These are phyloP conservation scores for Steinernema hermaphroditum DNA, from an alignment of 2,888 invertebrate genomes.

Conservation along the genomic window DNA sequence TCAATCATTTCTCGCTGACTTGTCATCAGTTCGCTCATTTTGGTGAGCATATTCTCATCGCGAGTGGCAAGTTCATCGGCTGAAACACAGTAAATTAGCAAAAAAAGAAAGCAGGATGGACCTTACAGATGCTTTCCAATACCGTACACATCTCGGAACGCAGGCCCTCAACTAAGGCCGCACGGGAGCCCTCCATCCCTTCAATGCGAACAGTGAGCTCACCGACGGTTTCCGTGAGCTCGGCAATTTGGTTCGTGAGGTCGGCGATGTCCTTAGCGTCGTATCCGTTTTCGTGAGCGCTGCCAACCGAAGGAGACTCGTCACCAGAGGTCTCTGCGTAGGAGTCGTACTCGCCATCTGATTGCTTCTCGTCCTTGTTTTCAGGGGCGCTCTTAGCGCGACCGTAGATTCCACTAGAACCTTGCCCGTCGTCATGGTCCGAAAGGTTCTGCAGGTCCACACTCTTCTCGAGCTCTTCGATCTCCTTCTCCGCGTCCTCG, in stretches of 20 bases:
- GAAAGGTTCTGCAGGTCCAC: neutral
- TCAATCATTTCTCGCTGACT: constrained; percentile 27
- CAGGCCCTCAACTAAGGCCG: neutral
- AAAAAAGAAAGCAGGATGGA: neutral
- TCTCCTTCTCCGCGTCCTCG: constrained; percentile 25
- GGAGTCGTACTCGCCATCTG: neutral
- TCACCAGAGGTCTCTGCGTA: neutral
- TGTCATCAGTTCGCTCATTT: constrained; percentile 41
- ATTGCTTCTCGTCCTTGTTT: neutral
- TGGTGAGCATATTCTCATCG: constrained; percentile 50
- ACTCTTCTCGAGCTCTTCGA: neutral
- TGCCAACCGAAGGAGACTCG: neutral
- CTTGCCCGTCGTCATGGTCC: neutral
- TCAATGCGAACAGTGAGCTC: neutral
- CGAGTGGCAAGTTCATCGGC: constrained; percentile 51
- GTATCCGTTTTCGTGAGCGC: constrained; percentile 16
- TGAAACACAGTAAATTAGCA: constrained; percentile 32
- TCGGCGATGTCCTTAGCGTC: neutral
- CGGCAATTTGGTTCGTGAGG: neutral
- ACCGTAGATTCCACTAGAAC: constrained; percentile 1
- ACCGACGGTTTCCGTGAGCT: neutral
- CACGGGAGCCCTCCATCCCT: neutral
- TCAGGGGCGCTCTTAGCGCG: constrained; percentile 17
- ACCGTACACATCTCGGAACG: constrained; percentile 30
- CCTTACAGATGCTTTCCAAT: constrained; percentile 47